Evolutionary conservation across 2,797 vertebrate species (phyloP).

Genomic region (Takifugu ocellatus): DNA sequence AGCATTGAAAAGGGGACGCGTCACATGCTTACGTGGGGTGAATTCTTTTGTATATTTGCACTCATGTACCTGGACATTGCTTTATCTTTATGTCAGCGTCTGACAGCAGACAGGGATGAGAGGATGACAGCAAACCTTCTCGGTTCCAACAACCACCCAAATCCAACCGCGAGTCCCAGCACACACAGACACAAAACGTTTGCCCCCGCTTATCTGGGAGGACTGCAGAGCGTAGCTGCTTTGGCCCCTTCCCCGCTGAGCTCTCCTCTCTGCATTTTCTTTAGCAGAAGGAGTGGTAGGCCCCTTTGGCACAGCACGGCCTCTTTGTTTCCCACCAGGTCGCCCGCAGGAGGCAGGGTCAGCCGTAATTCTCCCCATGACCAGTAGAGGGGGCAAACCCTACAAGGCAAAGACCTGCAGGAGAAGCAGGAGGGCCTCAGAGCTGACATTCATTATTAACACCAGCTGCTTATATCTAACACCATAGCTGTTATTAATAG

Average conservation of each 20-base stretch:
- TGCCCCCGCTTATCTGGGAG: conserved; percentile 38
- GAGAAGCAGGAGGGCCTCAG: conserved; percentile 12
- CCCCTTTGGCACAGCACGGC: conserved; percentile 60
- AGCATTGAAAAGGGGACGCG: conserved; percentile 19
- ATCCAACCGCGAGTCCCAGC: background rate
- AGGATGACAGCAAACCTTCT: conserved; percentile 58
- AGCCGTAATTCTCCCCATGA: conserved; percentile 47
- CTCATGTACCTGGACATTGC: conserved; percentile 41
- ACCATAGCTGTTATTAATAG: conserved; percentile 46
- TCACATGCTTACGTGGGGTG: conserved; percentile 43
- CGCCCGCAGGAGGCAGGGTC: conserved; percentile 57
- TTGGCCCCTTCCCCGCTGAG: conserved; percentile 23
- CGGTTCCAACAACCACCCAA: conserved; percentile 36
- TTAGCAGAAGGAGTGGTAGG: conserved; percentile 40
- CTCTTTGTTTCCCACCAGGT: conserved; percentile 71
- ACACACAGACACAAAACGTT: conserved; percentile 24
- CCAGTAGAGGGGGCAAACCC: conserved; percentile 68
- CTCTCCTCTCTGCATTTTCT: conserved; percentile 2
- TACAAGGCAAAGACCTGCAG: conserved; percentile 13
- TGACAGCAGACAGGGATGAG: conserved; percentile 54
- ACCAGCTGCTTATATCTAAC: conserved; percentile 30
- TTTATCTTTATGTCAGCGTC: conserved; percentile 52
- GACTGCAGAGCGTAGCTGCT: conserved; percentile 55
- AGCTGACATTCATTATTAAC: conserved; percentile 30
- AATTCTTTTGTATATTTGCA: conserved; percentile 46